Evolutionary conservation across 2,888 invertebrate species (phyloP), one percentile per base, ranked within the genome.

Genomic region (Poecilobothrus nobilitatus): DNA sequence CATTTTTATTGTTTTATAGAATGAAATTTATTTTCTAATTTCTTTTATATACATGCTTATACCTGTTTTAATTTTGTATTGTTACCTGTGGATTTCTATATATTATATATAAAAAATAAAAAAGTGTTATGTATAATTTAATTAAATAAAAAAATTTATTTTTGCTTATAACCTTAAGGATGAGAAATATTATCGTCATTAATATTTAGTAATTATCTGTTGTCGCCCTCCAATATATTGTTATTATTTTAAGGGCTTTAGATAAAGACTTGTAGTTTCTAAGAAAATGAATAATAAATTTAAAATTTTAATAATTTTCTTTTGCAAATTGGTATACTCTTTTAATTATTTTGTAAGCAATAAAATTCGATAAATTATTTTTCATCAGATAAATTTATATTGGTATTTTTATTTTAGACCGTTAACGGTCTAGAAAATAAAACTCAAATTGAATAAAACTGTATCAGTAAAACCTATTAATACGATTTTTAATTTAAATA

Each of bases 21-120:
- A 53, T 53, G 53, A 53, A 53, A 53, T 53, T 53, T 53, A 53
- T 53, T 53, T 53, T 53, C 53, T 53, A 53, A 53, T 53, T 53
- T 53, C 53, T 53, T 53, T 53, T 15, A 41, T 41, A 41, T 41
- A 12, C 41, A 41, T 12, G 7, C 9, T 6, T 5, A 4, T 18
- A 53, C 53, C 53, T 53, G 53, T 15, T 53, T 53, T 53, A 53
- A 12, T 53, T 53, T 53, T 53, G 7, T 53, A 18, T 53, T n/a
- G 53, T 53, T 53, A 53, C 53, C 53, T 53, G 53, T 53, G 18
- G 6, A 53, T 53, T 53, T 53, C 53, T 53, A 53, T 6, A 53
- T 53, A 53, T n/a, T 53, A 18, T 53, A 53, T 18, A n/a, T 53
- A 18, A 53, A 15, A 53, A 15, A 53, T 18, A 53, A 37, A 37